Base-by-base conservation (phyloP, 2,113 vertebrate genomes). In the Triplophysa rosa region DNA sequence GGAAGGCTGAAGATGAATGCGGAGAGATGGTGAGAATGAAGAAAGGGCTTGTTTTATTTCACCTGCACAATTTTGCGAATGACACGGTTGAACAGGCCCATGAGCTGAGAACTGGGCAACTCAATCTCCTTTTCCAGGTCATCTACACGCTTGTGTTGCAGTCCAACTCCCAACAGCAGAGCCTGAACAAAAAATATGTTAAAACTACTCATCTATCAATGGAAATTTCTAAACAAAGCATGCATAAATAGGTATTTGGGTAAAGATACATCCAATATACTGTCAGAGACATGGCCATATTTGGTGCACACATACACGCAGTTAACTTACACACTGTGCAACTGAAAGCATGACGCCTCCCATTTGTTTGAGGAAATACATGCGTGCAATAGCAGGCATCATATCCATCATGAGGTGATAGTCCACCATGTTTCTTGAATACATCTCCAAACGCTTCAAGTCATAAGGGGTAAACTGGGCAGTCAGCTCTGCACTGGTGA, bases 321-420 rank as follows among this genome's bases (percentile, higher is more conserved):
- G 26, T 2, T 11, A 14, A 92, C 96, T 0, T 87, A 99, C 98
- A 76, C 94, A 94, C 91, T 99, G 98, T 0, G 94, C 96, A 0
- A 91, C 96, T 0, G 98, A 98, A 62, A 99, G 92, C 8, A 93
- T 92, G 40, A 94, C 59, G 4, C 93, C 91, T 0, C 95, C 95
- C 12, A 98, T 80, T 86, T 94, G 94, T 84, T 92, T 92, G 70
- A 98, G 93, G 87, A 98, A 98, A 76, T 94, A 96, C 85, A 98
- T 84, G 74, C 92, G 95, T 21, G 96, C 91, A 12, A 96, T 58
- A 26, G 91, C 58, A 0, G 98, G 96, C 7, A 98, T 91, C 87
- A 97, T 90, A 87, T 99, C 98, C 97, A 99, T 98, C 91, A 99
- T 95, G 81, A 99, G 95, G 86, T 99, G 98, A 82, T 99, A 99